Evolutionary conservation across 2,888 invertebrate species (phyloP), one percentile per base, ranked within the genome.

Genomic region (Candidula unifasciata): DNA sequence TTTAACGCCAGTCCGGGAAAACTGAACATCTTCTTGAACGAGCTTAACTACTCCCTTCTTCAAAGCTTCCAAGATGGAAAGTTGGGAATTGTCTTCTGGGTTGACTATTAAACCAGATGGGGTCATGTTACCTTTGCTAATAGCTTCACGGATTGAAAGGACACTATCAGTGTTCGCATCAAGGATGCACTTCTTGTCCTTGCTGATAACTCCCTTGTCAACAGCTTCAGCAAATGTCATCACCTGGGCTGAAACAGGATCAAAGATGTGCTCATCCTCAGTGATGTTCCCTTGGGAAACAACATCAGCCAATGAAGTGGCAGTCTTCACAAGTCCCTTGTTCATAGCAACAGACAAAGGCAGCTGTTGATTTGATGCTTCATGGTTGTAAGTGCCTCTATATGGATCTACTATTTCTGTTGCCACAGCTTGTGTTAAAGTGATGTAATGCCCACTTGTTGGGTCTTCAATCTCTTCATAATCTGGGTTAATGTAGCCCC

Each of bases 381-480:
- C 96, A 94, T 97, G 97, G 74, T 95, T 95, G 37, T 96, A 96
- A 90, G 95, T 96, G 21, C 97, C 97, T 82, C 89, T 90, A 82
- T 90, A 89, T 64, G 93, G 96, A 93, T 99, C 98, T 83, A 99
- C 95, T 88, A 98, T 96, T 88, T 97, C 96, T 94, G 96, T 96
- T 88, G 96, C 96, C 88, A 99, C 97, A 13, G 98, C 98, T 94
- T 99, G 97, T 88, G 97, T 96, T 78, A 99, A 96, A 24, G 98
- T 97, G 91, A 99, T 95, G 88, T 96, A 95, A 93, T 97, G 96
- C 88, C 96, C 97, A 0, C 97, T 97, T 90, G 95, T 95, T 66
- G 97, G 97, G 94, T 98, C 97, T 76, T 89, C 96, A 89, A 96
- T 96, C 92, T 97, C 97, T 83, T 96, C 96, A 87, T 97, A 96